Evolutionary conservation across 1,140 invertebrate species (phyloP), one percentile per base, ranked within the genome.

Genomic region (Phymastichus coffea): DNA sequence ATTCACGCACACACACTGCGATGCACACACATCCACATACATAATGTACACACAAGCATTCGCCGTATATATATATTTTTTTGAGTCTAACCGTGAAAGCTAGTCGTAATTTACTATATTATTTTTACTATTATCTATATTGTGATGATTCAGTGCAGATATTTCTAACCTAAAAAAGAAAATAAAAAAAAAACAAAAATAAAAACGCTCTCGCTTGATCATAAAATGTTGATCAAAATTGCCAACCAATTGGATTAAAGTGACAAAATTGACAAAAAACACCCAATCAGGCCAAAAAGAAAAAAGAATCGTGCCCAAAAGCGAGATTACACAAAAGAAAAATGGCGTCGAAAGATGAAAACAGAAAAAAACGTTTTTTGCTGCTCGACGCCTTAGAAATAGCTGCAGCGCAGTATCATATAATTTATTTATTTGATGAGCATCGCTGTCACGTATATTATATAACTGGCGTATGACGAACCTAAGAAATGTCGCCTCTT

Each of bases 321-420:
- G 52, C 58, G 64, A 55, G 66, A 68, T 64, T 49, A 57, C 52
- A 54, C 49, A 66, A 61, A 63, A 65, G n/a, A n/a, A n/a, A n/a
- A n/a, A n/a, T n/a, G n/a, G n/a, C n/a, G n/a, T n/a, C n/a, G n/a
- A n/a, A n/a, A n/a, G n/a, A n/a, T n/a, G n/a, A n/a, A n/a, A n/a
- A n/a, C n/a, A n/a, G n/a, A n/a, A n/a, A n/a, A n/a, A n/a, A n/a
- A n/a, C n/a, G n/a, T n/a, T n/a, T n/a, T n/a, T n/a, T n/a, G n/a
- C n/a, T n/a, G n/a, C 30, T 4, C 14, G 3, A 26, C 22, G n/a
- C 4, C 47, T 76, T 79, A 77, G 75, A 79, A 77, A 79, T 77
- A 79, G 63, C 75, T 77, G 75, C 75, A 77, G 65, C 66, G 64
- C 68, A 67, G 66, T 70, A 38, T n/a, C n/a, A n/a, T n/a, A n/a